Percentiles rank a stretch among this genome's conserved stretches.
phyloP scores from a whole-genome alignment of 2,888 invertebrate genomes.

The Tetropium fuscum region DNA sequence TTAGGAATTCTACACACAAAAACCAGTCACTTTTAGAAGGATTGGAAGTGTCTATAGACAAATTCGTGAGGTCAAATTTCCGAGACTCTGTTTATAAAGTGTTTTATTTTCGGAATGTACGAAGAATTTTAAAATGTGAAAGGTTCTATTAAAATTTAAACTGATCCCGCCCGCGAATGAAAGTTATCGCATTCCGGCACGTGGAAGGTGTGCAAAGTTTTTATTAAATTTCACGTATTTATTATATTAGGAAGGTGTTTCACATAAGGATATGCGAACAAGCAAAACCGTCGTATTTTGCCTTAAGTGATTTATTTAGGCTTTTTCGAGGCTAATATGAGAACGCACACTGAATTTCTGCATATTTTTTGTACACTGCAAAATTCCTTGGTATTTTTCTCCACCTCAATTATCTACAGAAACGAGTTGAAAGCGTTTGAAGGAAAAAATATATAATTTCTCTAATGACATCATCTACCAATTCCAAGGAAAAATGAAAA shows the following conservation, averaged over 20 bases:
- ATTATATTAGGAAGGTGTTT: not conserved
- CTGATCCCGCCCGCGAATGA: conserved; percentile 2
- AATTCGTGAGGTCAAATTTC: not conserved
- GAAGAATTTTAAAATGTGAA: conserved; percentile 6
- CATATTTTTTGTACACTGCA: no score
- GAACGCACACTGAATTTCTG: no score
- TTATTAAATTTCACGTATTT: not conserved
- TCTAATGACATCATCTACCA: no score
- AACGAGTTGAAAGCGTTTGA: no score
- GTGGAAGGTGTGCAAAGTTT: not conserved
- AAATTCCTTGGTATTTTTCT: no score
- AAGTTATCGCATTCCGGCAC: conserved; percentile 2
- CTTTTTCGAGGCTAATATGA: no score
- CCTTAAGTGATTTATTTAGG: no score
- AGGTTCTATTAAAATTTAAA: conserved; percentile 12
- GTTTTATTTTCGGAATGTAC: conserved; percentile 1
- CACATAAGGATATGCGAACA: no score
- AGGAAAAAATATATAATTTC: no score
- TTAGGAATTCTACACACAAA: conserved; percentile 8
- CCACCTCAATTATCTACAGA: no score
- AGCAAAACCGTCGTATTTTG: no score
- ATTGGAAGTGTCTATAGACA: not conserved
- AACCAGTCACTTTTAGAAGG: not conserved
- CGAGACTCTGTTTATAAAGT: conserved; percentile 8
- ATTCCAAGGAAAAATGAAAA: no score